Percentiles rank a stretch among this genome's conserved stretches.
phyloP scores from a whole-genome alignment of 2,888 invertebrate genomes.

The Sinodicranocentrus sp. region DNA sequence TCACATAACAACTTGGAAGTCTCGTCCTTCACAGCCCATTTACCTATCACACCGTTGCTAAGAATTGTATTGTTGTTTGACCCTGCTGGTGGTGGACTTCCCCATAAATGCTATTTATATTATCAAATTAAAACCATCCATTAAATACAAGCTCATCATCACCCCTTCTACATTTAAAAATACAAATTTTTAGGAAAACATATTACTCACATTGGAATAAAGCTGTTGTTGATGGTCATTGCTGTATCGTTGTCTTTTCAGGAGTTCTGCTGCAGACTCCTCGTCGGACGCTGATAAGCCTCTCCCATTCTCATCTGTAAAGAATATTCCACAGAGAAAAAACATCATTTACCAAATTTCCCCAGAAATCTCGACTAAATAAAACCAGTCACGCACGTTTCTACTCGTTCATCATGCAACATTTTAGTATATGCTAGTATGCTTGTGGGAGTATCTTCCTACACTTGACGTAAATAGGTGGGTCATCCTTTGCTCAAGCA shows the following conservation, averaged over 20 bases:
- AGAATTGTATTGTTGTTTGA: constrained; percentile 62
- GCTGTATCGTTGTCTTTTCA: constrained; percentile 92
- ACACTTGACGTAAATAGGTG: not conserved
- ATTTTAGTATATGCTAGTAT: not conserved
- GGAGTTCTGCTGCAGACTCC: constrained; percentile 84
- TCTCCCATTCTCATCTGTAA: constrained; percentile 89
- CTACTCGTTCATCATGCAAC: too few relatives aligned
- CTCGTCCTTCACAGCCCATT: constrained; percentile 92
- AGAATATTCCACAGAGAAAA: not conserved
- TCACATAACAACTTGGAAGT: constrained; percentile 93
- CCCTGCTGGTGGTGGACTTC: constrained; percentile 78
- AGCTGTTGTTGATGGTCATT: constrained; percentile 86
- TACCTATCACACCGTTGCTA: constrained; percentile 79
- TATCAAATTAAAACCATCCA: constrained; percentile 4
- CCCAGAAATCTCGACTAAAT: too few relatives aligned
- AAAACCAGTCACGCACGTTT: too few relatives aligned
- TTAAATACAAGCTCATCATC: not conserved
- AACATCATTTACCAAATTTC: too few relatives aligned
- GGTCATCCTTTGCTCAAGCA: not conserved
- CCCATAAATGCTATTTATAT: constrained; percentile 68
- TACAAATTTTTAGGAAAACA: not conserved
- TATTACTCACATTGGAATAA: constrained; percentile 82
- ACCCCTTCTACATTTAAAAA: not conserved
- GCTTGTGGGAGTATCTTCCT: not conserved
- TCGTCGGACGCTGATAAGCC: constrained; percentile 63